Evolutionary conservation across 2,888 invertebrate genomes (phyloP).

Genomic region (Pediacus dermestoides): DNA sequence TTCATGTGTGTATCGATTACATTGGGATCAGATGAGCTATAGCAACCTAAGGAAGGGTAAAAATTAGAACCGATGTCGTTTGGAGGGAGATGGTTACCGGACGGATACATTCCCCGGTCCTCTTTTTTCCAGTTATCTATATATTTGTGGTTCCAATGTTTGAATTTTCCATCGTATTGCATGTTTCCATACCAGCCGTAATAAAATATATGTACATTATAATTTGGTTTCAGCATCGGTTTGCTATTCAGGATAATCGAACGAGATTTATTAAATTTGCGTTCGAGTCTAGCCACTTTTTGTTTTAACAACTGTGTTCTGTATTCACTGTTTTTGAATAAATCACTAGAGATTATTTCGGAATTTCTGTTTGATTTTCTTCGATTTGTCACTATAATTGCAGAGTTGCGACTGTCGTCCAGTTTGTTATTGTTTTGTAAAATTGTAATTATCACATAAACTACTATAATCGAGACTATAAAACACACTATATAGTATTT

Average conservation of each 20-base stretch:
- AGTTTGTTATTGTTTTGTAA: neutral
- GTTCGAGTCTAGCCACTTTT: constrained; percentile 35
- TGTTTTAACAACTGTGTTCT: constrained; percentile 26
- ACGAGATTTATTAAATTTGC: constrained; percentile 32
- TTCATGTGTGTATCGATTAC: constrained; percentile 52
- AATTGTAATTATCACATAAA: neutral
- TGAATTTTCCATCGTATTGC: constrained; percentile 38
- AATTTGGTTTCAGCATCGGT: constrained; percentile 32
- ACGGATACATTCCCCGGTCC: constrained; percentile 49
- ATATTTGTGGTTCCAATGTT: constrained; percentile 44
- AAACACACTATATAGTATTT: constrained; percentile 4
- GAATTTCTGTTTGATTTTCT: neutral
- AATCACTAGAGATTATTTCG: constrained; percentile 7
- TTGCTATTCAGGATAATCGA: constrained; percentile 29
- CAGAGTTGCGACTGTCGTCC: too few relatives aligned
- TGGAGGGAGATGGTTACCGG: constrained; percentile 53
- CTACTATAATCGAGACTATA: neutral
- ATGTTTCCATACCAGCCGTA: constrained; percentile 37
- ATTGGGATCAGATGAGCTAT: constrained; percentile 52
- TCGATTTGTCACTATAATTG: too few relatives aligned
- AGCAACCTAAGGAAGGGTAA: constrained; percentile 54
- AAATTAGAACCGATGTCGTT: constrained; percentile 55
- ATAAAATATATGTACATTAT: constrained; percentile 38
- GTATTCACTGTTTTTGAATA: constrained; percentile 8
- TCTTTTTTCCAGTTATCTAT: constrained; percentile 43